phyloP scores from a whole-genome alignment of 2,113 vertebrate species.

The Thalassoma bifasciatum region DNA sequence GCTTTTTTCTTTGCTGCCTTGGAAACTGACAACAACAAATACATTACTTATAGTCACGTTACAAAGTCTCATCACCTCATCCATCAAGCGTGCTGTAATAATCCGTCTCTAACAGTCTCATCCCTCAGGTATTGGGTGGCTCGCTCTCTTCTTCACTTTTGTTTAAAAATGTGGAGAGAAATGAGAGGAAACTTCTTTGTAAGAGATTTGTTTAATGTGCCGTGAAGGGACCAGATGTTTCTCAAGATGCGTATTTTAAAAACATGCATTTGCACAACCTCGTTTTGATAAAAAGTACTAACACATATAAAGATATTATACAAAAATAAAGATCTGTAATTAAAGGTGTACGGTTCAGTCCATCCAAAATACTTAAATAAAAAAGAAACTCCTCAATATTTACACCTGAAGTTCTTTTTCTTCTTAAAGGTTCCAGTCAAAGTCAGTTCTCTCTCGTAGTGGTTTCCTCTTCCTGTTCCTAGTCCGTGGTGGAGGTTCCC shows the following conservation, averaged over 20 bases:
- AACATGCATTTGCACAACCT: slow-evolving; percentile 36
- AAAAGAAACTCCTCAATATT: slow-evolving; percentile 67
- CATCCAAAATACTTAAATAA: slow-evolving; percentile 77
- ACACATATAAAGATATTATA: slow-evolving; percentile 70
- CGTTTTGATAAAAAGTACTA: slow-evolving; percentile 57
- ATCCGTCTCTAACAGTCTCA: not conserved
- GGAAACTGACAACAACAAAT: not conserved
- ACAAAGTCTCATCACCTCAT: not conserved
- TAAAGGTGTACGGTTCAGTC: slow-evolving; percentile 65
- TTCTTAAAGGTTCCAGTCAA: slow-evolving; percentile 64
- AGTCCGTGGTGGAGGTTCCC: slow-evolving; percentile 71
- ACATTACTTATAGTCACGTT: not conserved
- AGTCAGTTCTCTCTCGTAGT: slow-evolving; percentile 59
- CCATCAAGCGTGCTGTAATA: not conserved
- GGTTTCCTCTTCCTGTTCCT: slow-evolving; percentile 82
- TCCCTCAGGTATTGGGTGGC: not conserved
- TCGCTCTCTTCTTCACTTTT: not conserved
- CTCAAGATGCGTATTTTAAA: slow-evolving; percentile 16
- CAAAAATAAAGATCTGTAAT: slow-evolving; percentile 85
- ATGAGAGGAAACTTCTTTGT: not conserved
- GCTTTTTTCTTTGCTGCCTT: not conserved
- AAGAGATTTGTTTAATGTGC: slow-evolving; percentile 59
- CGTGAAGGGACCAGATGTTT: slow-evolving; percentile 19
- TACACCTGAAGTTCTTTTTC: slow-evolving; percentile 51
- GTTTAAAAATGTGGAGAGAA: not conserved